Conservation (phyloP, 2,113 vertebrate species). For the Pao palembangensis region DNA sequence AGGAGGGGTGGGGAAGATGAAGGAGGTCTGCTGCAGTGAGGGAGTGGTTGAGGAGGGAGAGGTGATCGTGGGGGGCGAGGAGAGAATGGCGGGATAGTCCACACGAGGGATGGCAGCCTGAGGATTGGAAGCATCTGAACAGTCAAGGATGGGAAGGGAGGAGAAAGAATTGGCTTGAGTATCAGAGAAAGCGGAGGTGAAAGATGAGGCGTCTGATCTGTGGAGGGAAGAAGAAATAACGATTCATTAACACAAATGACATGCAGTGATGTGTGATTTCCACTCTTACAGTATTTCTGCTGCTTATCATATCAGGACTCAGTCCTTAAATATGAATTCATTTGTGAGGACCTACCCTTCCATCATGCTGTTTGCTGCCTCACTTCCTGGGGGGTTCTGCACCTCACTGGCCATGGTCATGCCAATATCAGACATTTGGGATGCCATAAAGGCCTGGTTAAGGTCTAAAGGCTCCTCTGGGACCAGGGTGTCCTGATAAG, state of each 20-base stretch:
- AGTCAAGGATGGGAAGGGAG: conserved; percentile 39
- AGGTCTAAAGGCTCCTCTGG: conserved; percentile 57
- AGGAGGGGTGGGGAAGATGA: conserved; percentile 67
- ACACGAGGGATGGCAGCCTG: conserved; percentile 41
- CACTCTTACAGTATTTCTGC: background rate
- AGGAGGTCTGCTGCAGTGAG: conserved; percentile 56
- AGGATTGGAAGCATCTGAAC: conserved; percentile 36
- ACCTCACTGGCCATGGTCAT: conserved; percentile 49
- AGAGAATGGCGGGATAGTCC: conserved; percentile 59
- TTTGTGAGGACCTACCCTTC: conserved; percentile 55
- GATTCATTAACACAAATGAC: background rate
- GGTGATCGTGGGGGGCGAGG: conserved; percentile 38
- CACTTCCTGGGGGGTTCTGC: conserved; percentile 44
- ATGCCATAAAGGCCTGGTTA: conserved; percentile 58
- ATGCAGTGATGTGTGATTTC: background rate
- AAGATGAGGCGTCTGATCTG: conserved; percentile 62
- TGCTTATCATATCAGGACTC: background rate
- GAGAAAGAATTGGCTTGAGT: conserved; percentile 49
- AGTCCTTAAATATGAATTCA: background rate
- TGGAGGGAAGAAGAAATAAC: conserved; percentile 16
- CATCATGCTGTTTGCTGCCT: conserved; percentile 50
- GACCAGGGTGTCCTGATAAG: conserved; percentile 54
- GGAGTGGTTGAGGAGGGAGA: conserved; percentile 49
- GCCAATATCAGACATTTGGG: conserved; percentile 61
- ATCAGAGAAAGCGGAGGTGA: conserved; percentile 48